Percentiles rank a stretch among this genome's conserved stretches.
phyloP scores from a whole-genome alignment of 2,113 vertebrate genomes.

The Rhineura floridana region DNA sequence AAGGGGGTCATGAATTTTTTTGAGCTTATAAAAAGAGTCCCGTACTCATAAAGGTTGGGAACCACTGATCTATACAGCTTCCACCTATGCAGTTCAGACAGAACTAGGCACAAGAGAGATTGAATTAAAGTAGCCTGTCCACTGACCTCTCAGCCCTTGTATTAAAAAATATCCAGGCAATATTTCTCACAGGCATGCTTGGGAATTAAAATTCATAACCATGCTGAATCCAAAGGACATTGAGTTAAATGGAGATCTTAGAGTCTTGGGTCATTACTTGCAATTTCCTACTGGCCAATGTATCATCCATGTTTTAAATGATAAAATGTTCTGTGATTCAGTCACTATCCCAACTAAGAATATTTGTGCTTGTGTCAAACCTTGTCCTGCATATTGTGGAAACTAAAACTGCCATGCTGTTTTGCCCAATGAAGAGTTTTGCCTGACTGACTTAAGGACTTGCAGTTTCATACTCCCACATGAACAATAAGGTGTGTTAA shows the following conservation, averaged over 20 bases:
- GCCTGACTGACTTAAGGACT: background rate
- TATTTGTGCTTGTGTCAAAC: background rate
- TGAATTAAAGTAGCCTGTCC: background rate
- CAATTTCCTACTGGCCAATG: slow-evolving; percentile 23
- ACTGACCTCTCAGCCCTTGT: background rate
- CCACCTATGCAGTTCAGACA: background rate
- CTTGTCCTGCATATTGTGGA: background rate
- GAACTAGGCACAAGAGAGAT: background rate
- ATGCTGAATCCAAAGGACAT: slow-evolving; percentile 1
- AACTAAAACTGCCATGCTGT: background rate
- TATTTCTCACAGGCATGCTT: background rate
- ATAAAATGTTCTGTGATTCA: background rate
- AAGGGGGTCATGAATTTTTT: no score
- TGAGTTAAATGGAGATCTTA: slow-evolving; percentile 9
- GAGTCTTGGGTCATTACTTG: slow-evolving; percentile 18
- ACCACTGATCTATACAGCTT: background rate
- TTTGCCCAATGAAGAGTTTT: background rate
- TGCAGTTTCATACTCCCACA: background rate
- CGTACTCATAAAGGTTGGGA: no score
- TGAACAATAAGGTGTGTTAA: background rate
- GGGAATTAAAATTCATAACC: slow-evolving; percentile 27
- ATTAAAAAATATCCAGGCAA: background rate
- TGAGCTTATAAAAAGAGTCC: no score
- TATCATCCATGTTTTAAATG: background rate
- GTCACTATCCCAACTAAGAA: background rate